Evolutionary conservation across 2,797 vertebrate genomes (phyloP).

Genomic region (Microchirus variegatus): DNA sequence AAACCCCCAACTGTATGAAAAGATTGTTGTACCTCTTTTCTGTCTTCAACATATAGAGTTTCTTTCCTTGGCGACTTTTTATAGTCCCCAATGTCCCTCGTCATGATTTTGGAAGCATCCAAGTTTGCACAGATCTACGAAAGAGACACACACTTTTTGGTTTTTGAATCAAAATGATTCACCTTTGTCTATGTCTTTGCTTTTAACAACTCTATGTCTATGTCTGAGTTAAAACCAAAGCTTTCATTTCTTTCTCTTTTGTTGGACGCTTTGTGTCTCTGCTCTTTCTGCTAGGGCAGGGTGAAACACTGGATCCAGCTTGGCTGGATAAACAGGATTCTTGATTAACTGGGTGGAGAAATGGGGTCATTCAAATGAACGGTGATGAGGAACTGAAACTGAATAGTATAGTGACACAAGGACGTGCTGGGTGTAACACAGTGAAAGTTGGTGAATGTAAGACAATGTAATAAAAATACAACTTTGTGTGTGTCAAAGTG

Average conservation of each 20-base stretch:
- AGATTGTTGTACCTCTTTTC: conserved; percentile 77
- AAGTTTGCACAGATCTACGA: conserved; percentile 94
- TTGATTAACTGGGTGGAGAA: conserved; percentile 23
- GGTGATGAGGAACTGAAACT: conserved; percentile 6
- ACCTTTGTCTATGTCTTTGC: background rate
- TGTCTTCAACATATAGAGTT: conserved; percentile 82
- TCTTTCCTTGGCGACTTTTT: conserved; percentile 86
- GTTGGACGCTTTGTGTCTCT: conserved; percentile 48
- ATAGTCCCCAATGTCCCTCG: conserved; percentile 75
- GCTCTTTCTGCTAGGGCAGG: conserved; percentile 14
- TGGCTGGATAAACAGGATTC: conserved; percentile 28
- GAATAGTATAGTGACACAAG: background rate
- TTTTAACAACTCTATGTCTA: background rate
- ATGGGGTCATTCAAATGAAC: conserved; percentile 14
- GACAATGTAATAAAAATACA: background rate
- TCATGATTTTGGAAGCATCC: conserved; percentile 92
- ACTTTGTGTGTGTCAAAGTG: too few relatives aligned
- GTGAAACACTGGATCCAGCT: conserved; percentile 70
- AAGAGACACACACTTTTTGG: conserved; percentile 28
- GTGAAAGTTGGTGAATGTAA: background rate
- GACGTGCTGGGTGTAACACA: background rate
- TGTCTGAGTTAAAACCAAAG: conserved; percentile 12
- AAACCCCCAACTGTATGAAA: background rate
- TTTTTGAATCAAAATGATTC: conserved; percentile 16
- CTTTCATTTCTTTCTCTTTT: conserved; percentile 36